phyloP scores from a whole-genome alignment of 1,140 invertebrate genomes.

The Nasonia vitripennis region DNA sequence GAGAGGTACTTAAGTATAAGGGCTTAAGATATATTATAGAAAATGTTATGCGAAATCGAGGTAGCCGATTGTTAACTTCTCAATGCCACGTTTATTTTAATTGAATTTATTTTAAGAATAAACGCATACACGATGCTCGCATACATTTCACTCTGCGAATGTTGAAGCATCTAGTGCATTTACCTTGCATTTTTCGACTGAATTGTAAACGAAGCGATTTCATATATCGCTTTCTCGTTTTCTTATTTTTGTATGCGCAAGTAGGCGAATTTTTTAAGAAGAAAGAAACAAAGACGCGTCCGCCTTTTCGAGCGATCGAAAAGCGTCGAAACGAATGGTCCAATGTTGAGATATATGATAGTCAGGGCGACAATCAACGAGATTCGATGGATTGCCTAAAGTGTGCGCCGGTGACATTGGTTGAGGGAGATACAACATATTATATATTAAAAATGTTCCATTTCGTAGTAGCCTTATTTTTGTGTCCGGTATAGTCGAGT shows the following conservation, averaged over 20 bases:
- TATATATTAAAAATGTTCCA: conserved; percentile 8
- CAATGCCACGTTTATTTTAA: neutral
- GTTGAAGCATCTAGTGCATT: neutral
- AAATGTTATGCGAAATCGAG: neutral
- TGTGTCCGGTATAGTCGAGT: neutral
- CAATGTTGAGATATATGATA: neutral
- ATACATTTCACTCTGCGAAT: neutral
- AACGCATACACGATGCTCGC: neutral
- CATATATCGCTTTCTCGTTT: neutral
- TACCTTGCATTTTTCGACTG: neutral
- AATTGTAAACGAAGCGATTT: neutral
- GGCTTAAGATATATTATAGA: too few species aligned
- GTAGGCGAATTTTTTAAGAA: neutral
- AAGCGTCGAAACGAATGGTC: neutral
- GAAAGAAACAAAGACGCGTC: neutral
- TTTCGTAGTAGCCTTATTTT: neutral
- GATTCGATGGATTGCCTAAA: neutral
- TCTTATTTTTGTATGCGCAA: neutral
- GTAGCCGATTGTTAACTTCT: neutral
- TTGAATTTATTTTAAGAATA: neutral
- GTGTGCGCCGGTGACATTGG: neutral
- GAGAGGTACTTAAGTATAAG: too few species aligned
- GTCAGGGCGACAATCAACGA: conserved; percentile 11
- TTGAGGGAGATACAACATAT: neutral
- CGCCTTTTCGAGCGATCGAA: neutral